phyloP scores from a whole-genome alignment of 2,888 invertebrate genomes.

The Sinohyriopsis cumingii region DNA sequence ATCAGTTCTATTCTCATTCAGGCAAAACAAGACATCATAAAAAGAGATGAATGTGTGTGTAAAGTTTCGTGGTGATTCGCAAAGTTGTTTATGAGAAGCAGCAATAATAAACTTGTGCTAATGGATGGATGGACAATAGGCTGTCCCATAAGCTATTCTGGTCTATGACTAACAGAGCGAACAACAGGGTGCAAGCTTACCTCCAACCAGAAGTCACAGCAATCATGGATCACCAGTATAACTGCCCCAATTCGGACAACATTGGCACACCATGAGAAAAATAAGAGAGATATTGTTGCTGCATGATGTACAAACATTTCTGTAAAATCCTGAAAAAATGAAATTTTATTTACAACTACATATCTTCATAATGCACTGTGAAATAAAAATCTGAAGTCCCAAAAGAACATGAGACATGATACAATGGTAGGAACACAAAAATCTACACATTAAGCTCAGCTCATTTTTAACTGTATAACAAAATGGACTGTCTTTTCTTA shows the following conservation, averaged over 20 bases:
- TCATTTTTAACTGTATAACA: too few species aligned
- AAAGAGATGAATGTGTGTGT: too few species aligned
- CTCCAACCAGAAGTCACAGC: conserved; percentile 73
- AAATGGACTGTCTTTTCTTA: too few species aligned
- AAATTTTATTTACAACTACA: background rate
- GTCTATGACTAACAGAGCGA: background rate
- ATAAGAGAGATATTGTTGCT: conserved; percentile 90
- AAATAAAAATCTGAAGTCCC: background rate
- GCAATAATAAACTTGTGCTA: too few species aligned
- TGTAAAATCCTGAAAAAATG: conserved; percentile 81
- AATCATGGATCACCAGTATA: conserved; percentile 77
- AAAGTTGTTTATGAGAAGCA: too few species aligned
- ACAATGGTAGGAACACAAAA: too few species aligned
- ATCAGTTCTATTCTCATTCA: too few species aligned
- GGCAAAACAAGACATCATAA: too few species aligned
- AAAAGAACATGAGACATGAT: background rate
- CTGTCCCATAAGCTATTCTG: too few species aligned
- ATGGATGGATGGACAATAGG: too few species aligned
- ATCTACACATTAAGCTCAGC: too few species aligned
- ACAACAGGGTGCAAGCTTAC: conserved; percentile 45
- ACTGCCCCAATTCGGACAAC: conserved; percentile 91
- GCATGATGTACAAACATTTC: conserved; percentile 99
- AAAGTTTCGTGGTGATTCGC: too few species aligned
- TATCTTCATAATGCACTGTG: background rate
- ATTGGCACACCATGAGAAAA: conserved; percentile 96